Evolutionary conservation across 1,140 invertebrate species (phyloP), one percentile per base, ranked within the genome.

Genomic region (Bombus turneri): DNA sequence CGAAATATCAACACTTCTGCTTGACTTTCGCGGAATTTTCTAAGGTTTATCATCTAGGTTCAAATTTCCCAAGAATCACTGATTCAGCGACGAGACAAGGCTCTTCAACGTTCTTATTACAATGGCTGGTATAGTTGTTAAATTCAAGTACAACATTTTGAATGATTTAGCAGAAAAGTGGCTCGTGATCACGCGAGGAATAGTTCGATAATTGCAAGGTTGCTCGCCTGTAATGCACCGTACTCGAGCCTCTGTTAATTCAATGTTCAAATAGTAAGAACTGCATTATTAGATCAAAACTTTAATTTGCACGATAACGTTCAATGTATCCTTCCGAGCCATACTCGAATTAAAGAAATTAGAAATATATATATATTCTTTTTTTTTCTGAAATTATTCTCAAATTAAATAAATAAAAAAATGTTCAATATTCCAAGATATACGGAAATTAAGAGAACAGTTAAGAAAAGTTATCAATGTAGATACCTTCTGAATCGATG

Each of bases 151-250:
- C 12, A 37, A n/a, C 15, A n/a, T 25, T 73, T 47, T 25, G 9
- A 53, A 80, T 73, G 77, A 85, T 81, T 74, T 47, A 62, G 31
- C 64, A 71, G 39, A 69, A 75, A 68, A 59, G 59, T n/a, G 62
- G n/a, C 25, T 13, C 22, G 47, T 25, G 37, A 69, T 69, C 84
- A 75, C 84, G 85, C 62, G 80, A 86, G 31, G 59, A 43, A 47
- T 62, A 34, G 73, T 6, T 71, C 80, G 80, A 86, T 86, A 86
- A 74, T 47, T 53, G 22, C 79, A 83, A 83, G 72, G 72, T 31
- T 76, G 15, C 47, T 25, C 57, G 68, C 53, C 13, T 2, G 76
- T 69, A 75, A 62, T 53, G 47, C 18, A 53, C 47, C 47, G 18
- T 1, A 8, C 18, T 0, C 10, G 5, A 28, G 34, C 10, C 3